phyloP scores from a whole-genome alignment of 1,140 invertebrate species.

The Drosophila bocqueti region DNA sequence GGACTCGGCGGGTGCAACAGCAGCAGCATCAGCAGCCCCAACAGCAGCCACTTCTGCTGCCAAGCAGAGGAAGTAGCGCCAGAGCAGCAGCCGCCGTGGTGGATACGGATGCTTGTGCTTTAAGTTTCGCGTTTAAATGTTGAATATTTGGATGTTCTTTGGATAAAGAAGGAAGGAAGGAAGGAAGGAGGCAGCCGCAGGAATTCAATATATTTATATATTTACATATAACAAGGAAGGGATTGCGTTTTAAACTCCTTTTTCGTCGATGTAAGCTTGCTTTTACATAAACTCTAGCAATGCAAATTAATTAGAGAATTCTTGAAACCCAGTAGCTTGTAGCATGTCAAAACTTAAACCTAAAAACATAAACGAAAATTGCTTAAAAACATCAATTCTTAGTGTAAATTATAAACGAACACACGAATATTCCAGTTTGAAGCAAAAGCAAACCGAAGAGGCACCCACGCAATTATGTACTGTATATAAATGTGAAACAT shows the following conservation, averaged over 20 bases:
- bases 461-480: conserved; percentile 64
- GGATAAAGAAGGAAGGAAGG: neutral
- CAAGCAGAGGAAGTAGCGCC: conserved; percentile 73
- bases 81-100: conserved; percentile 15
- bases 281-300: conserved; percentile 52
- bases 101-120: conserved; percentile 64
- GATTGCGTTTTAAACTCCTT: conserved; percentile 52
- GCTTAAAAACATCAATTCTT: conserved; percentile 45
- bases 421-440: conserved; percentile 43
- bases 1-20: conserved; percentile 32
- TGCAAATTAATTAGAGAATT: conserved; percentile 68
- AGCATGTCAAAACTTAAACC: conserved; percentile 52
- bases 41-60: conserved; percentile 39
- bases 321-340: conserved; percentile 65
- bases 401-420: conserved; percentile 58
- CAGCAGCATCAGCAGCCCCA: conserved; percentile 13
- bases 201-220: conserved; percentile 55
- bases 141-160: conserved; percentile 47
- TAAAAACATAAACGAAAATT: conserved; percentile 23
- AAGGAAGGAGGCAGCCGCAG: conserved; percentile 25
- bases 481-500: conserved; percentile 80
- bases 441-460: conserved; percentile 53
- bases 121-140: conserved; percentile 66
- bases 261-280: conserved; percentile 51
- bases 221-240: conserved; percentile 47